phyloP scores from a whole-genome alignment of 1,140 invertebrate species.

The Hyposmocoma kahamanoa region DNA sequence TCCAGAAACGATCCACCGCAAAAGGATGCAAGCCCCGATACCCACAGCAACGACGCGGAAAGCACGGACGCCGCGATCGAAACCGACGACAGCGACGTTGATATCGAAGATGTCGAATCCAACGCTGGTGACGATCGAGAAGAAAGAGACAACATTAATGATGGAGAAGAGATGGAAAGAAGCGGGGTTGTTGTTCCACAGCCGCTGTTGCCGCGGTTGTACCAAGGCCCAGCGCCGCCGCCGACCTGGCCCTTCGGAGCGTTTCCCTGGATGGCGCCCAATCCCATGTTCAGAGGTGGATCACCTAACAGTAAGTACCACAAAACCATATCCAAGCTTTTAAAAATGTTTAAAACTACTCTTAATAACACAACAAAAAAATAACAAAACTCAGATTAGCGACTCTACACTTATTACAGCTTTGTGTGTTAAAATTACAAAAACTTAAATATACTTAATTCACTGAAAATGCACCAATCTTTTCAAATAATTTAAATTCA shows the following conservation, averaged over 20 bases:
- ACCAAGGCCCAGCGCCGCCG: slow-evolving; percentile 51
- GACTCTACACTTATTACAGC: too few relatives aligned
- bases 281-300: slow-evolving; percentile 59
- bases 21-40: slow-evolving; percentile 33
- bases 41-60: slow-evolving; percentile 48
- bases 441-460: too few relatives aligned
- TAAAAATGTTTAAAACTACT: too few relatives aligned
- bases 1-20: slow-evolving; percentile 36
- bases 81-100: slow-evolving; percentile 62
- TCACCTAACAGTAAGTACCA: slow-evolving; percentile 66
- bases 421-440: too few relatives aligned
- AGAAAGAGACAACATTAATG: slow-evolving; percentile 35
- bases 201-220: slow-evolving; percentile 57
- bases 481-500: too few relatives aligned
- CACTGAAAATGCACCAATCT: too few relatives aligned
- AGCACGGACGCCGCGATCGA: slow-evolving; percentile 42
- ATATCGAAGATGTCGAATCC: slow-evolving; percentile 64
- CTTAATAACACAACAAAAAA: too few relatives aligned
- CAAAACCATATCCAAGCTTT: too few relatives aligned
- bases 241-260: slow-evolving; percentile 63
- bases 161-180: slow-evolving; percentile 41
- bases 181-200: slow-evolving; percentile 61
- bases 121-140: slow-evolving; percentile 49
- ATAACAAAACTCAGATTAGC: too few relatives aligned
- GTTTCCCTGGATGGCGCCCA: slow-evolving; percentile 67